phyloP scores from a whole-genome alignment of 2,888 invertebrate genomes.

The Allolobophora icterica region DNA sequence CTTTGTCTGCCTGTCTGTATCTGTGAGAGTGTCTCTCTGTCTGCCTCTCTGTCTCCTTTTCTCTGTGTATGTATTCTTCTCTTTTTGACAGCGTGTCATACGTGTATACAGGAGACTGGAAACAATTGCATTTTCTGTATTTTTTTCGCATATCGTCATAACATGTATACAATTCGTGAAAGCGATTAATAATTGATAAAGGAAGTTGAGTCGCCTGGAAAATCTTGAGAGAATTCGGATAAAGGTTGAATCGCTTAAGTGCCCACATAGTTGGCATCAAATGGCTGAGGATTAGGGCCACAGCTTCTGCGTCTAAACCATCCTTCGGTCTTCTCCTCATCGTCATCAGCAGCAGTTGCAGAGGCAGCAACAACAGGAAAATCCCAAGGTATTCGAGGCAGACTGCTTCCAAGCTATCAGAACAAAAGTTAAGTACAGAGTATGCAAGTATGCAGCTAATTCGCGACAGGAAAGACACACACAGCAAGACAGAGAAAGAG shows the following conservation, averaged over 20 bases:
- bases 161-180: neutral
- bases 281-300: neutral
- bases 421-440: neutral
- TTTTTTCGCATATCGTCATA: neutral
- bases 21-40: neutral
- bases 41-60: neutral
- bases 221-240: neutral
- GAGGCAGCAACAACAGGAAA: neutral
- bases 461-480: no score
- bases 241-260: constrained; percentile 10
- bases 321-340: neutral
- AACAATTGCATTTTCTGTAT: neutral
- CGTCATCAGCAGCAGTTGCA: neutral
- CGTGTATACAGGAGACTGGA: neutral
- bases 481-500: no score
- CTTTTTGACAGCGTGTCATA: neutral
- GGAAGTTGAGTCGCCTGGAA: neutral
- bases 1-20: neutral
- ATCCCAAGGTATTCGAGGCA: neutral
- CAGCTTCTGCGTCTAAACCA: neutral
- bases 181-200: neutral
- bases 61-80: neutral
- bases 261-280: neutral
- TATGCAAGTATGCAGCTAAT: neutral
- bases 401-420: neutral